A percentile compares a stretch with the other conserved stretches of the same genome.
Evolutionary conservation across 2,797 vertebrate genomes (phyloP).

Genomic region (Sebastes diploproa): DNA sequence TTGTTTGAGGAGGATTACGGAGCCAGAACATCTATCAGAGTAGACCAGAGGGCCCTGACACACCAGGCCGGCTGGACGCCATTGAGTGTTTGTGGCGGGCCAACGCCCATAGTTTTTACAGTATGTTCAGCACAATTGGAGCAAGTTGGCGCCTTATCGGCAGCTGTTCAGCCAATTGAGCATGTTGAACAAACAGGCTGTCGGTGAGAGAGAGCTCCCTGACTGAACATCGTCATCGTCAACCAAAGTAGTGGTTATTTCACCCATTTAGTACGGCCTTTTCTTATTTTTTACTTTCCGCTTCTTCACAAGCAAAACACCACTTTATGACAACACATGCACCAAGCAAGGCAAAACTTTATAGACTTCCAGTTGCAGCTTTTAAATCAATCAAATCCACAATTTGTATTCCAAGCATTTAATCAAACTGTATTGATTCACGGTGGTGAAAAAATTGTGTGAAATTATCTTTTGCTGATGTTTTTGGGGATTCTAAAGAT

Average conservation of each 20-base stretch:
- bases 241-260: neutral
- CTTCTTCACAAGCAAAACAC: neutral
- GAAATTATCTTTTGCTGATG: neutral
- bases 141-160: constrained; percentile 26
- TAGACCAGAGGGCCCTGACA: constrained; percentile 29
- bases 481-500: neutral
- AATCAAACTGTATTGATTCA: neutral
- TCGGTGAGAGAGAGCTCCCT: neutral
- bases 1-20: constrained; percentile 71
- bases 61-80: constrained; percentile 34
- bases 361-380: neutral
- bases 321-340: neutral
- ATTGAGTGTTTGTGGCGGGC: constrained; percentile 28
- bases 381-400: neutral
- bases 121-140: constrained; percentile 52
- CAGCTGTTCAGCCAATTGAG: constrained; percentile 36
- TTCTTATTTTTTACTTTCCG: neutral
- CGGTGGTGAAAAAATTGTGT: neutral
- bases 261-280: neutral
- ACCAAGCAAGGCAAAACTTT: neutral
- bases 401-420: neutral
- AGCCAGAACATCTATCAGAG: constrained; percentile 38
- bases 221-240: neutral
- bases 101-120: constrained; percentile 44
- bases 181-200: neutral